Evolutionary conservation across 2,888 invertebrate species (phyloP), one percentile per base, ranked within the genome.

Genomic region (Heliconius charithonia): DNA sequence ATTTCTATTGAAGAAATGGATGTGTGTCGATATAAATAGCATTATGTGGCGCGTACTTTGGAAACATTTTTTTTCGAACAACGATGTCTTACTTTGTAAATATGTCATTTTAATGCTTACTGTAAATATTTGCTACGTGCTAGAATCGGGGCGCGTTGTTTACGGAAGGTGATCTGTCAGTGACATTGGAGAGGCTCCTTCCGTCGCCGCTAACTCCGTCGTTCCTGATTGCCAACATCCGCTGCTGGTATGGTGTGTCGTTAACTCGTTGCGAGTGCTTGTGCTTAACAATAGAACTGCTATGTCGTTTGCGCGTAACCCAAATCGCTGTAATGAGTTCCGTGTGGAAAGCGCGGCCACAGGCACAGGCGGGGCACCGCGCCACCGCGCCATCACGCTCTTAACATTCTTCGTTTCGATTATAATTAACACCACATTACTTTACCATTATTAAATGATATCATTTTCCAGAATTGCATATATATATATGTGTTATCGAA

Each of bases 331-430:
- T 76, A 81, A 79, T 79, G 81, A 87, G 86, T 87, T 87, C 87
- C 86, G 87, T 84, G 86, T 87, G 85, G 86, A 87, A 87, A 87
- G 87, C 84, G 84, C 82, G 78, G 80, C 76, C 78, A 27, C 70
- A 27, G 45, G 45, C 70, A 51, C 29, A 45, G 25, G 45, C 70
- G 45, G 16, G 22, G 71, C 62, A 70, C 77, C 76, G 79, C 78
- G 66, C 56, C 56, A 67, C 76, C 74, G 32, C 80, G 67, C 78
- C 67, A 80, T 75, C 70, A 80, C 80, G 66, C 78, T 77, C 74
- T 67, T 45, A 51, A 76, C 59, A 59, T 22, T 37, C 67, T 37
- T n/a, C 51, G 19, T 22, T 51, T 71, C 6, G 12, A n/a, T 27
- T 27, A 27, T 62, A 25, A 25, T 62, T n/a, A n/a, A 12, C 27